These are phyloP conservation scores for Trachops cirrhosus DNA, from an alignment of 2,797 vertebrate species.

Conservation along the genomic window DNA sequence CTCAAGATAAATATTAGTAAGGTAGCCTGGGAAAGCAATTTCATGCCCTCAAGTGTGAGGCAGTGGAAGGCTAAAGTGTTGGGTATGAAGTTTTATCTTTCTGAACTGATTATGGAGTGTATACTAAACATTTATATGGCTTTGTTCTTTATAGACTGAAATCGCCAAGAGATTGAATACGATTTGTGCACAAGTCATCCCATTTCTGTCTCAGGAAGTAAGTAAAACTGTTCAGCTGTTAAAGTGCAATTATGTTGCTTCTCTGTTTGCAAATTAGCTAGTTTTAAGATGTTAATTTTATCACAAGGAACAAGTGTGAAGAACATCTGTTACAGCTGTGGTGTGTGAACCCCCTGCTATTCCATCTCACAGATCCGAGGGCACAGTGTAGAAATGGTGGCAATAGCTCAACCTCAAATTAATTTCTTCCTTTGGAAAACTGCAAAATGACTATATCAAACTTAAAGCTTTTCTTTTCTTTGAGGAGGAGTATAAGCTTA, in stretches of 20 bases:
- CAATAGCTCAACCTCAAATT: constrained; percentile 73
- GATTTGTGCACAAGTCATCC: constrained; percentile 99
- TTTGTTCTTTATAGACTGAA: constrained; percentile 91
- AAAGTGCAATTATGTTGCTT: constrained; percentile 86
- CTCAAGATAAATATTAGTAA: constrained; percentile 46
- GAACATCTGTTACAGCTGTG: constrained; percentile 86
- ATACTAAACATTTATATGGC: constrained; percentile 65
- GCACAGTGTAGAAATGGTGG: constrained; percentile 68
- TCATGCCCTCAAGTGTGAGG: background rate
- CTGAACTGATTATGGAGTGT: constrained; percentile 50
- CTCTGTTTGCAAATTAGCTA: constrained; percentile 87
- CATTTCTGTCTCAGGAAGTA: constrained; percentile 99
- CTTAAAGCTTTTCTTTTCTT: constrained; percentile 59
- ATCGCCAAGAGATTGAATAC: constrained; percentile 98
- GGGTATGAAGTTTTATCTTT: constrained; percentile 50
- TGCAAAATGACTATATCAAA: constrained; percentile 67
- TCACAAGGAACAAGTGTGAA: constrained; percentile 82
- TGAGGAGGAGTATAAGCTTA: constrained; percentile 45
- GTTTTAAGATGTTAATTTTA: constrained; percentile 88
- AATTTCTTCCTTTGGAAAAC: constrained; percentile 64
- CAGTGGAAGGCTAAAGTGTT: background rate
- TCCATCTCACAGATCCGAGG: constrained; percentile 77
- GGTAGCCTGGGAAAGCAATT: background rate
- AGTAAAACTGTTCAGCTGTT: constrained; percentile 87
- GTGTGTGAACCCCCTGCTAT: constrained; percentile 81